Percentiles rank a stretch among this genome's conserved stretches.
Evolutionary conservation across 1,140 invertebrate species (phyloP).

Genomic region (Leptoteleia sp.): DNA sequence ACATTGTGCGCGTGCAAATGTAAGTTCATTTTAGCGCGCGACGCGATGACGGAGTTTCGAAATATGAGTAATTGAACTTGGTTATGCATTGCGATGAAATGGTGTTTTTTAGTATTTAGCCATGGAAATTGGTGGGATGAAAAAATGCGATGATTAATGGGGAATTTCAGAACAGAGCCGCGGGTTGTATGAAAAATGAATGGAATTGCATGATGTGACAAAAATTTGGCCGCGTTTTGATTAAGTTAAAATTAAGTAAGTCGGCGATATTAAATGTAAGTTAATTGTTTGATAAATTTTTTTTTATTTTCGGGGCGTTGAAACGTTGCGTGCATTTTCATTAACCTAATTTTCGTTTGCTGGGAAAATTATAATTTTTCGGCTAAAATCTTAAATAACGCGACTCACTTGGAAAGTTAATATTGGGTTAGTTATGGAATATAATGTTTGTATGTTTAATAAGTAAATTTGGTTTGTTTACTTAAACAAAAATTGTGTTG

Average conservation of each 20-base stretch:
- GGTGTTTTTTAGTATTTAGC: constrained; percentile 34
- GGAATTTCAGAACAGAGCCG: constrained; percentile 1
- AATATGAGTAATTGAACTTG: constrained; percentile 43
- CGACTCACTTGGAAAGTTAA: too few relatives aligned
- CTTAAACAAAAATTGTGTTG: too few relatives aligned
- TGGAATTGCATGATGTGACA: not conserved
- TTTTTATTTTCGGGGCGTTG: too few relatives aligned
- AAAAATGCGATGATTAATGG: constrained; percentile 28
- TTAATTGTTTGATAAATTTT: constrained; percentile 3
- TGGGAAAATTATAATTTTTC: too few relatives aligned
- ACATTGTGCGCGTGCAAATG: constrained; percentile 35
- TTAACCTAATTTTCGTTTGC: too few relatives aligned
- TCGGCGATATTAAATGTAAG: not conserved
- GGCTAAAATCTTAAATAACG: too few relatives aligned
- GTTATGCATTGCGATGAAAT: constrained; percentile 38
- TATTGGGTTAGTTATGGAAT: too few relatives aligned
- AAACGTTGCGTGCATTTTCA: too few relatives aligned
- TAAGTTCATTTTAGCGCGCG: constrained; percentile 40
- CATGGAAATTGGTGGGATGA: constrained; percentile 19
- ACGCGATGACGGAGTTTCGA: constrained; percentile 25
- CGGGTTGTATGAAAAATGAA: constrained; percentile 1
- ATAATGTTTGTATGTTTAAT: too few relatives aligned
- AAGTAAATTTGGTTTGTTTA: too few relatives aligned
- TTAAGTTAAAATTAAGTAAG: too few relatives aligned
- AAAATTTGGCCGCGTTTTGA: not conserved